Base-by-base conservation (phyloP, 1,140 invertebrate species). In the Bursaphelenchus mucronatus region DNA sequence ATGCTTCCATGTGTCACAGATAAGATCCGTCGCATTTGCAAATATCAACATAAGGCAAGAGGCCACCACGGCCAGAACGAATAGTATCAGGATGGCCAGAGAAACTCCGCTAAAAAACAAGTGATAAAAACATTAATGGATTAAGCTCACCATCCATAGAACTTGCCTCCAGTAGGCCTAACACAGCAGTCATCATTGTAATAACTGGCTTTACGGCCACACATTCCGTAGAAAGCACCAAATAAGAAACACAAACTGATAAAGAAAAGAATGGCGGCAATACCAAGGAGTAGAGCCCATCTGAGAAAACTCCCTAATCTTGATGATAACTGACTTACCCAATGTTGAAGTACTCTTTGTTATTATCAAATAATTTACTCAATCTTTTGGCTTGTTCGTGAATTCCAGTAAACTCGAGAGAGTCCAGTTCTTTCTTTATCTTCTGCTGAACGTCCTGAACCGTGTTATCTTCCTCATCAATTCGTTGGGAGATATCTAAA, bases 151-250 rank as follows among this genome's bases (percentile, higher is more conserved):
- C 77, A 78, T 44, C 63, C 70, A 57, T 66, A 79, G 40, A 79
- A 81, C 19, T 71, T 69, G 10, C 69, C 56, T 17, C 77, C 77
- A 10, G 77, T 79, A 17, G 70, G 66, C 52, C 77, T 61, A 1
- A 81, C 76, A 67, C 77, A 79, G 51, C 77, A 79, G 50, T 79
- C 79, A 63, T 79, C 77, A 46, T 79, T 72, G 66, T 80, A 81
- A 47, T 74, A 78, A 21, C 66, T 74, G 13, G 79, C 70, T 56
- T 72, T 68, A 19, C 75, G 55, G 51, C 77, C 77, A 63, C 77
- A 79, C 59, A 75, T 78, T 54, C 77, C 77, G 58, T 80, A 79
- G 52, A 80, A 76, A 8, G 81, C 57, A 7, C 77, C 77, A 19
- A 79, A 71, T 11, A 80, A 49, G 50, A 81, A 79, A 43, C 66